Percentiles rank a stretch among this genome's conserved stretches.
Conservation (phyloP, 2,113 vertebrate species). For the Ifrita kowaldi region DNA sequence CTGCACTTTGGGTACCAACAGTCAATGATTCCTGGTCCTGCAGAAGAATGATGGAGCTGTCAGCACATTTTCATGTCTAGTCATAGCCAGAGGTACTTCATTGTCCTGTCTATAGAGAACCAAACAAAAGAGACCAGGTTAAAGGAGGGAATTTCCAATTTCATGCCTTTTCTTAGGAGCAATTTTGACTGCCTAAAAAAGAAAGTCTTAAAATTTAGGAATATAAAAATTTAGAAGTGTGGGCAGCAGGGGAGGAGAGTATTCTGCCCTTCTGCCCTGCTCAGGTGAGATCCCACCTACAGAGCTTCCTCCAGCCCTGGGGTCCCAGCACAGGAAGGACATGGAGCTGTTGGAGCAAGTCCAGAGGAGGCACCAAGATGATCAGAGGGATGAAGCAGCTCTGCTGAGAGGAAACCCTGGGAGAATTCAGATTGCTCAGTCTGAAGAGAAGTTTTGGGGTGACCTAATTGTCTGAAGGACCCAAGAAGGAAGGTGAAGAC, state of each 20-base stretch:
- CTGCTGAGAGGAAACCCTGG: neutral
- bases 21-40: neutral
- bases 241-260: neutral
- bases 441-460: neutral
- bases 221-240: neutral
- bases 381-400: neutral
- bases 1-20: too few relatives aligned
- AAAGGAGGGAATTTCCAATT: neutral
- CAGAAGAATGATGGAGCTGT: neutral
- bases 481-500: neutral
- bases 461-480: neutral
- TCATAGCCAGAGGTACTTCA: neutral
- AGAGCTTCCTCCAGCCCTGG: neutral
- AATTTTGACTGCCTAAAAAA: neutral
- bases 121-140: neutral
- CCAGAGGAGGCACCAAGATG: too few relatives aligned
- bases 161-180: neutral
- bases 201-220: neutral
- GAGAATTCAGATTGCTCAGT: neutral
- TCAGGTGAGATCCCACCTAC: neutral
- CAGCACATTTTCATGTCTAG: neutral
- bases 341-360: neutral
- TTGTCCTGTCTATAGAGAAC: neutral
- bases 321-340: neutral
- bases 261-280: neutral